Evolutionary conservation across 1,140 invertebrate genomes (phyloP).

Genomic region (Phortica variegata): DNA sequence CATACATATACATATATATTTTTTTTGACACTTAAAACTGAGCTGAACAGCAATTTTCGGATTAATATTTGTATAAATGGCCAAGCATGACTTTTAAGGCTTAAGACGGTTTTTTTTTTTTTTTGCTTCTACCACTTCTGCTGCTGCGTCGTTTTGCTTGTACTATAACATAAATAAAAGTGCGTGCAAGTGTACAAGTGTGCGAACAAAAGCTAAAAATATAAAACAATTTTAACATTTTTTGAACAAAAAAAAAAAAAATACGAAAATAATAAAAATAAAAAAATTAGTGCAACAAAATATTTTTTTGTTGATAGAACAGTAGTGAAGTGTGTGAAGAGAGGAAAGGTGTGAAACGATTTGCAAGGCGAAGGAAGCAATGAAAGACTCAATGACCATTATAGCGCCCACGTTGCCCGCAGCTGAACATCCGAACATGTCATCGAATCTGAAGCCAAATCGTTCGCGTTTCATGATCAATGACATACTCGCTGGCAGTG

Average conservation of each 20-base stretch:
- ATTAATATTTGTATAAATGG: no score
- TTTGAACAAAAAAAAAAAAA: background rate
- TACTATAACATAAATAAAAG: no score
- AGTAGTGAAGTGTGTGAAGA: background rate
- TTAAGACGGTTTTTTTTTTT: no score
- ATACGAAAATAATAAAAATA: slow-evolving; percentile 4
- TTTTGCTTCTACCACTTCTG: no score
- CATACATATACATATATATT: no score
- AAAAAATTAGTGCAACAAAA: background rate
- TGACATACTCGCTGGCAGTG: slow-evolving; percentile 70
- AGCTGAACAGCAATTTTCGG: no score
- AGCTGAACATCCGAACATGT: slow-evolving; percentile 26
- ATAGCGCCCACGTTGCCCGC: slow-evolving; percentile 39
- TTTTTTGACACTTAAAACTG: no score
- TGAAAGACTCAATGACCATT: slow-evolving; percentile 56
- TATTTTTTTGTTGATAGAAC: slow-evolving; percentile 2
- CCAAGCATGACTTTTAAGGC: no score
- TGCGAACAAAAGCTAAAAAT: background rate
- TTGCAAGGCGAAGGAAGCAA: slow-evolving; percentile 26
- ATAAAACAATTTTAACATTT: background rate
- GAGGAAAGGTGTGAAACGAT: background rate
- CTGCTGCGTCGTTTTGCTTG: no score
- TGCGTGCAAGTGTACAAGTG: background rate
- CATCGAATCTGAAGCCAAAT: slow-evolving; percentile 64
- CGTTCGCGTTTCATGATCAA: slow-evolving; percentile 79